Conservation (phyloP, 2,797 vertebrate genomes). For the Otolemur crassicaudatus region DNA sequence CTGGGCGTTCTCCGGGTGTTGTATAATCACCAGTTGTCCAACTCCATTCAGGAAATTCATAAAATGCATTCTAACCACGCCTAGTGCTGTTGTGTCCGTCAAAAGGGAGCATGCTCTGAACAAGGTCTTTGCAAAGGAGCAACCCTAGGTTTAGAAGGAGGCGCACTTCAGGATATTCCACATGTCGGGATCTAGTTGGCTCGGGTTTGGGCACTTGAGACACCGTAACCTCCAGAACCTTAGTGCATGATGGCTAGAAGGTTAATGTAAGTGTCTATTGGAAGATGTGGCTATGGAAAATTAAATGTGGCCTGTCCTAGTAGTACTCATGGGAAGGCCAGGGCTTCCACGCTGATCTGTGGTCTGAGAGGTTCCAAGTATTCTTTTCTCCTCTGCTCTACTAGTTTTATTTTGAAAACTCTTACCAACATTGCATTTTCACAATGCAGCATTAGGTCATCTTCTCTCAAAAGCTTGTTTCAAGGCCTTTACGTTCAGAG, state of each 20-base stretch:
- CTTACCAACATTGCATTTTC: background rate
- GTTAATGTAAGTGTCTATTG: background rate
- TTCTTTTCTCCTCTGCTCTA: background rate
- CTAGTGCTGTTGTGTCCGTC: background rate
- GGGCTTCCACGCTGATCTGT: background rate
- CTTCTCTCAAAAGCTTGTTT: background rate
- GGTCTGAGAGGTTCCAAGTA: background rate
- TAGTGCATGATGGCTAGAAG: too few species aligned
- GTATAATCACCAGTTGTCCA: background rate
- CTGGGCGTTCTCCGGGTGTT: background rate
- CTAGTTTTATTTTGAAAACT: background rate
- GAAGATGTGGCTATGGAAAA: background rate
- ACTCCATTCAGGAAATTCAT: background rate
- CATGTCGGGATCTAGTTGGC: background rate
- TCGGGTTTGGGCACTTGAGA: background rate
- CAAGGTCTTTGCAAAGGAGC: slow-evolving; percentile 15
- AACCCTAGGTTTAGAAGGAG: background rate
- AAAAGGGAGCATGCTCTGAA: background rate
- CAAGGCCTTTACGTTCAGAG: background rate
- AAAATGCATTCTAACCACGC: background rate
- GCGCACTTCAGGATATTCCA: background rate
- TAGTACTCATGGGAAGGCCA: background rate
- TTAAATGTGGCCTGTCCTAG: background rate
- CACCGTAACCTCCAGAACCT: background rate
- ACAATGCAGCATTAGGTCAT: background rate